Base-by-base conservation (phyloP, 2,113 vertebrate species). In the Phylloscopus trochilus region DNA sequence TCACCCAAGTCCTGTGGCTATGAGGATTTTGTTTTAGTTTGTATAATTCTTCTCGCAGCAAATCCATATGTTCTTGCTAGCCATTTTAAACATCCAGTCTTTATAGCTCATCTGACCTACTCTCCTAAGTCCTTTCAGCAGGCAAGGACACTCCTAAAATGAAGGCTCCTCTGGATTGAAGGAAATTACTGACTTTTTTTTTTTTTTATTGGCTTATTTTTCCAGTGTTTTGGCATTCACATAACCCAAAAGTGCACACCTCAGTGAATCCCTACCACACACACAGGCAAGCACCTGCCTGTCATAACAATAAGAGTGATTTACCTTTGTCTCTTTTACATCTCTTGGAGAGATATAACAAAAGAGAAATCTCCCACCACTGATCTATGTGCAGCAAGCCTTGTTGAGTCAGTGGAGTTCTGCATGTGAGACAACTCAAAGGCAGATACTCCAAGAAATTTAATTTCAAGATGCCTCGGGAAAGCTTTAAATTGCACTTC, bases 401-500 rank as follows among this genome's bases (percentile, higher is more conserved):
- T 41, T 49, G 23, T 21, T 74, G 62, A 90, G 33, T 77, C 84
- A 86, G 41, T n/a, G 58, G 64, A 93, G 60, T 59, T 92, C 63
- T 44, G 37, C 23, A 11, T 4, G 30, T 18, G 23, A 77, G 69
- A 56, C 44, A 88, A 52, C 33, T 75, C 44, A 41, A 78, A 73
- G 55, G 47, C 30, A 82, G 37, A 68, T 1, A 1, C 7, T 74
- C 21, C 62, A 82, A 89, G 69, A 67, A 80, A 83, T 56, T 52
- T 56, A 83, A 84, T 85, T 82, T 94, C 73, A 94, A 94, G 75
- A 87, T 90, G 93, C 76, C 81, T 89, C 28, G 8, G 82, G 90
- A 93, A 97, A 95, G 72, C 81, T 96, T 94, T 94, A 87, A 83
- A 94, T 93, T 95, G 51, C 37, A 74, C 66, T 94, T 95, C 60